These are phyloP conservation scores for Cantharis nigra DNA, from an alignment of 2,888 invertebrate genomes.

Conservation along the genomic window DNA sequence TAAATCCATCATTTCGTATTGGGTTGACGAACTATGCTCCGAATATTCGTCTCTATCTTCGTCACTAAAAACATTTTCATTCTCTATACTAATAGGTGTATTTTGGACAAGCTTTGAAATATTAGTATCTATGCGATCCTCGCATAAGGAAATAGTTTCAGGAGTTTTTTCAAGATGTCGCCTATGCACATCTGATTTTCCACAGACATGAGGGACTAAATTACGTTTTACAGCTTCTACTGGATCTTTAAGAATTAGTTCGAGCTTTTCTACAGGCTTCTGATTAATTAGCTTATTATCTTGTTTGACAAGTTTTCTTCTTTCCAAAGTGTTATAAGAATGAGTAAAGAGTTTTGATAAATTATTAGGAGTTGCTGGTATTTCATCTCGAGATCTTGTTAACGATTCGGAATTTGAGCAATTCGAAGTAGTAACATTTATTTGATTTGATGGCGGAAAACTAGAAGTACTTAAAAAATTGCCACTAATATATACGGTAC, in stretches of 20 bases:
- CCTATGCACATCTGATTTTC: slow-evolving; percentile 60
- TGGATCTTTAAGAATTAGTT: slow-evolving; percentile 65
- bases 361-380: not conserved
- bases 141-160: slow-evolving; percentile 58
- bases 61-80: slow-evolving; percentile 43
- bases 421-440: not conserved
- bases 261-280: slow-evolving; percentile 15
- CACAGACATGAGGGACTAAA: slow-evolving; percentile 78
- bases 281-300: not conserved
- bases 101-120: slow-evolving; percentile 70
- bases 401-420: not conserved
- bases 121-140: slow-evolving; percentile 53
- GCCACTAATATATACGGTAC: slow-evolving; percentile 54
- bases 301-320: not conserved
- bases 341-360: not conserved
- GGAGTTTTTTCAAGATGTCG: slow-evolving; percentile 47
- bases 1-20: slow-evolving; percentile 77
- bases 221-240: slow-evolving; percentile 77
- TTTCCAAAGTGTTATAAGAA: not conserved
- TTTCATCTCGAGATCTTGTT: not conserved
- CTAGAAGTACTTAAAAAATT: slow-evolving; percentile 39
- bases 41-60: slow-evolving; percentile 55
- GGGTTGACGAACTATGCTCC: slow-evolving; percentile 65
- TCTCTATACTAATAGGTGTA: slow-evolving; percentile 64
- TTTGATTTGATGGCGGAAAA: not conserved